Base-by-base conservation (phyloP, 2,888 invertebrate species). In the Diadegma fenestrale region DNA sequence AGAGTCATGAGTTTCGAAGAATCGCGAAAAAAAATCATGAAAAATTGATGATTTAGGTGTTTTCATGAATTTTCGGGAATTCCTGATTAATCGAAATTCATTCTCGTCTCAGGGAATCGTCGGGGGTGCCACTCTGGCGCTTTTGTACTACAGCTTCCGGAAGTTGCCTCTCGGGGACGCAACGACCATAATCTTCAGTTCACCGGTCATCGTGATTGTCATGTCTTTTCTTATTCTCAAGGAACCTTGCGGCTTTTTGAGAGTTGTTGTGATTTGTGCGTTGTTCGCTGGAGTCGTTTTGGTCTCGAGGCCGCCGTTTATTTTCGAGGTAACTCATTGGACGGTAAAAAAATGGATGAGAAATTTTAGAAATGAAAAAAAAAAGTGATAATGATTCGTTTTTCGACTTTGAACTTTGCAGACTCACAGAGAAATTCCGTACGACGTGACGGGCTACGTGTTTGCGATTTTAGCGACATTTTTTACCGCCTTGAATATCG, bases 141-240 rank as follows among this genome's bases (percentile, higher is more conserved):
- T 94, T 30, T 89, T 95, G 51, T 94, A 94, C 89, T 94, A 94
- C 85, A 94, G 94, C 71, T 95, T 94, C 87, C 90, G 94, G 68
- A 93, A 93, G 68, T 89, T 95, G 80, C 94, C 94, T n/a, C 87
- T 95, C 64, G 94, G 94, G 10, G 94, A 95, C 90, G 94, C 94
- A n/a, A 94, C 94, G 3, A 94, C 95, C 2, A 94, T 95, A 51
- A 94, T 95, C 87, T 94, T 94, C 89, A 94, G 94, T 87, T 94
- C 94, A 7, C 95, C 95, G 2, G 94, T 94, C 1, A 94, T 94
- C 48, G 94, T 94, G 3, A 94, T 94, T 86, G 91, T 93, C 5
- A 89, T 94, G 77, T 94, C 94, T 8, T 94, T 94, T 86, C 76
- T 94, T 22, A 92, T 94, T 80, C 89, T 94, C 1, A 93, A 93